A percentile compares a stretch with the other conserved stretches of the same genome.
These are phyloP conservation scores for Sympetrum striolatum DNA, from an alignment of 2,888 invertebrate species.

Conservation along the genomic window DNA sequence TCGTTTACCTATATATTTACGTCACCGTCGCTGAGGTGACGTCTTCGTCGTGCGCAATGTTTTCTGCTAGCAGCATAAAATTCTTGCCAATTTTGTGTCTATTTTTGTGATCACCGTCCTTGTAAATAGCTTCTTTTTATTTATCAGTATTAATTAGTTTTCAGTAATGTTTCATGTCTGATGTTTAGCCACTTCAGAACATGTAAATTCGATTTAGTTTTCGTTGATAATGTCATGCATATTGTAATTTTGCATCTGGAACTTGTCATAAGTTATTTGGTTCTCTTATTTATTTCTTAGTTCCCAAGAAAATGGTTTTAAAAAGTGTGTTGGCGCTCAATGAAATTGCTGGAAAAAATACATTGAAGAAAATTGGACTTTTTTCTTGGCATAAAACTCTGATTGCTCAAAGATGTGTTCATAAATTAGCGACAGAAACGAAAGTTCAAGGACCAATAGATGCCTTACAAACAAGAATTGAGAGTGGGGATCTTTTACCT, in stretches of 20 bases:
- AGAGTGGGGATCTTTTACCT: conserved; percentile 57
- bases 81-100: too few relatives aligned
- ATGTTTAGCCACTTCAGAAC: not conserved
- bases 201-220: not conserved
- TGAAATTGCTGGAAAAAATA: not conserved
- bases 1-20: too few relatives aligned
- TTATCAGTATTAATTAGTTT: not conserved
- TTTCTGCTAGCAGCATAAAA: too few relatives aligned
- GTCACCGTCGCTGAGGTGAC: too few relatives aligned
- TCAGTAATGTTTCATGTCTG: not conserved
- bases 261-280: not conserved
- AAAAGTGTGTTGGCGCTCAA: not conserved
- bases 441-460: conserved; percentile 59
- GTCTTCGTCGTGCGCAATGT: too few relatives aligned
- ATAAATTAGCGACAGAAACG: conserved; percentile 22
- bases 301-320: not conserved
- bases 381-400: not conserved
- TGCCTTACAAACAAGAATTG: conserved; percentile 63
- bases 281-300: not conserved
- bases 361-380: not conserved
- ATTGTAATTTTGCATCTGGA: not conserved
- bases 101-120: too few relatives aligned
- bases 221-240: not conserved
- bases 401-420: conserved; percentile 10
- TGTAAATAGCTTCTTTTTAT: too few relatives aligned